Evolutionary conservation across 1,140 invertebrate species (phyloP).

Genomic region (Drosophila simulans): DNA sequence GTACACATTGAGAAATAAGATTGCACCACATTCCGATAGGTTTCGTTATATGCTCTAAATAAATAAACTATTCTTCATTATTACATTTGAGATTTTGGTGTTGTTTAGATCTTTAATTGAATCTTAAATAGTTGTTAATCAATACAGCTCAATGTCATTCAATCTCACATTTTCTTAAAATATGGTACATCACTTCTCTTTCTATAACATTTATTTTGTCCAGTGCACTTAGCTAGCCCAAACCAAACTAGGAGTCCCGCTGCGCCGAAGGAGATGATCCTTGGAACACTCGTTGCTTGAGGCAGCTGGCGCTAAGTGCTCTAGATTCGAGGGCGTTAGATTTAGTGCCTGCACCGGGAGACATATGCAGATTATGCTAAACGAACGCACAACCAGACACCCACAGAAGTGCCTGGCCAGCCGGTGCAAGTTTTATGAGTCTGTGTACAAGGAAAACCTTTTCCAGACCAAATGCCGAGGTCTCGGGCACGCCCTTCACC

Average conservation of each 20-base stretch:
- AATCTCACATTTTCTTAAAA: too few relatives aligned
- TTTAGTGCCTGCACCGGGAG: conserved; percentile 69
- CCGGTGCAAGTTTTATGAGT: conserved; percentile 64
- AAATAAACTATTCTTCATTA: too few relatives aligned
- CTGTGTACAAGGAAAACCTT: conserved; percentile 71
- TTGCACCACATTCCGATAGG: not conserved
- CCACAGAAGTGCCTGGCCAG: conserved; percentile 25
- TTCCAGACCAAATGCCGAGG: conserved; percentile 39
- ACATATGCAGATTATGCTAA: conserved; percentile 56
- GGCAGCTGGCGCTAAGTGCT: conserved; percentile 79
- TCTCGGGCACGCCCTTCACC: conserved; percentile 55
- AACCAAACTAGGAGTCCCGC: conserved; percentile 21
- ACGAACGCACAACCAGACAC: conserved; percentile 28
- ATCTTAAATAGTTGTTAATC: too few relatives aligned
- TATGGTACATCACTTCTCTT: too few relatives aligned
- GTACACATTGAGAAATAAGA: conserved; percentile 10
- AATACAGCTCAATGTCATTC: too few relatives aligned
- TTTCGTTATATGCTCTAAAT: not conserved
- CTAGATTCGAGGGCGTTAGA: conserved; percentile 73
- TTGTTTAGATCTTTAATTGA: too few relatives aligned
- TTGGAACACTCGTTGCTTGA: conserved; percentile 53
- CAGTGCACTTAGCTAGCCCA: conserved; percentile 9
- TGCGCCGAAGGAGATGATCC: conserved; percentile 44
- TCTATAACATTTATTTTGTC: not conserved
- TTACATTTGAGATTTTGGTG: too few relatives aligned